These are phyloP conservation scores for Asbolus verrucosus DNA, from an alignment of 1,140 invertebrate genomes.

Conservation along the genomic window DNA sequence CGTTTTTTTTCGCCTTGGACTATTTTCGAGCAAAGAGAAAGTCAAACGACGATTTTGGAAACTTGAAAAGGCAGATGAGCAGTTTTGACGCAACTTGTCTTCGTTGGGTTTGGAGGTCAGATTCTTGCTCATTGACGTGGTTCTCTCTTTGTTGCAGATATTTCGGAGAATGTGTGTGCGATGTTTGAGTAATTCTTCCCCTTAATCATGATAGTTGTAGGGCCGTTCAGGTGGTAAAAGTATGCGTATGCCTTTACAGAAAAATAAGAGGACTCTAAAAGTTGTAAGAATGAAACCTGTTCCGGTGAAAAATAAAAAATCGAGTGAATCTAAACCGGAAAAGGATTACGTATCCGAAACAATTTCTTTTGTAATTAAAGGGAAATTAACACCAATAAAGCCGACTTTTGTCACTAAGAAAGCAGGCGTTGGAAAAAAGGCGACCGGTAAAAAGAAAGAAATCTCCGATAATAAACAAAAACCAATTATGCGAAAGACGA, in stretches of 20 bases:
- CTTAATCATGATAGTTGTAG: constrained; percentile 1
- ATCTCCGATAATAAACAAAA: constrained; percentile 12
- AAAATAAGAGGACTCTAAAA: constrained; percentile 9
- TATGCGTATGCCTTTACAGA: constrained; percentile 8
- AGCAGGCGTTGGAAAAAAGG: neutral
- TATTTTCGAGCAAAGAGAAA: constrained; percentile 18
- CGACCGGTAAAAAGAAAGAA: constrained; percentile 21
- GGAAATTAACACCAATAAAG: constrained; percentile 62
- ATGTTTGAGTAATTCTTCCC: neutral
- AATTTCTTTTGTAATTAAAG: constrained; percentile 63
- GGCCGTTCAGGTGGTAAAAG: neutral
- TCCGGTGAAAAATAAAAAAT: constrained; percentile 60
- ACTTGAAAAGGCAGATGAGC: constrained; percentile 4
- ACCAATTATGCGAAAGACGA: constrained; percentile 9
- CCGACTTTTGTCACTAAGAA: constrained; percentile 50
- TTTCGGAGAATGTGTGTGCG: neutral
- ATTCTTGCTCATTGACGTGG: constrained; percentile 3
- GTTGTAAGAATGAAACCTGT: constrained; percentile 56
- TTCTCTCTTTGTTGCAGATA: constrained; percentile 20
- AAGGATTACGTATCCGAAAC: constrained; percentile 59
- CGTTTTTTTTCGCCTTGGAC: constrained; percentile 20
- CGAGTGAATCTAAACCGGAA: constrained; percentile 56
- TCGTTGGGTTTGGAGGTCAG: constrained; percentile 9
- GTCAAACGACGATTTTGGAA: constrained; percentile 9
- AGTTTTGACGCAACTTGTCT: constrained; percentile 3